Evolutionary conservation across 2,888 invertebrate species (phyloP).

Genomic region (Drosophila colorata): DNA sequence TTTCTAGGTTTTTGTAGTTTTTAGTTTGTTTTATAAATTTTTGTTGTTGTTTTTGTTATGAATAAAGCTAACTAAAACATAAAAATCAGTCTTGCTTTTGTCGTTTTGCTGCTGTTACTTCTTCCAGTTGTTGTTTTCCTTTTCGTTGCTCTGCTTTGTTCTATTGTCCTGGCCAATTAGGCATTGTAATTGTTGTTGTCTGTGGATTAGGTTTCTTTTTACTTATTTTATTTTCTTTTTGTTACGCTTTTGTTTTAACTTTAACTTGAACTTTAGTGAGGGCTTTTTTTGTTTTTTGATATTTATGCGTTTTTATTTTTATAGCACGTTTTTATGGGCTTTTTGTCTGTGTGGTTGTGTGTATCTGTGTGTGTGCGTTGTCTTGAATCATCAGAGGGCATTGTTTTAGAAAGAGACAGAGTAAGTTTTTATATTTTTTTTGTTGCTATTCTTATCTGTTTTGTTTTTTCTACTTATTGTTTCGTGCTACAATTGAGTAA

Average conservation of each 20-base stretch:
- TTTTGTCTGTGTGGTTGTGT: constrained; percentile 10
- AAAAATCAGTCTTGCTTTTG: constrained; percentile 82
- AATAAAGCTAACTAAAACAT: constrained; percentile 77
- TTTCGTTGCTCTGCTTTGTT: constrained; percentile 6
- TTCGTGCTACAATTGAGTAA: constrained; percentile 68
- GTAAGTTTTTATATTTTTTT: constrained; percentile 27
- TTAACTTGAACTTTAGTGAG: constrained; percentile 30
- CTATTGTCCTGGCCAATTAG: constrained; percentile 43
- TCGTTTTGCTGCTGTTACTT: constrained; percentile 34
- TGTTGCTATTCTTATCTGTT: constrained; percentile 18
- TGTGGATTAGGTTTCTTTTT: not conserved
- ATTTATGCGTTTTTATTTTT: constrained; percentile 59
- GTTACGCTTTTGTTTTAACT: constrained; percentile 19
- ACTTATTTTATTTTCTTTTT: not conserved
- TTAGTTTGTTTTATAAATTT: not conserved
- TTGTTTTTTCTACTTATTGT: constrained; percentile 34
- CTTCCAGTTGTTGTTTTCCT: constrained; percentile 2
- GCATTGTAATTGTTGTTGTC: constrained; percentile 30
- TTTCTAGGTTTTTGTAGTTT: constrained; percentile 2
- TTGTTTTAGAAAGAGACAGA: not conserved
- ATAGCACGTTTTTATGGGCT: constrained; percentile 70
- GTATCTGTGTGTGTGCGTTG: constrained; percentile 32
- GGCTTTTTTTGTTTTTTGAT: constrained; percentile 17
- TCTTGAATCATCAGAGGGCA: constrained; percentile 43
- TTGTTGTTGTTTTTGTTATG: constrained; percentile 24